phyloP scores from a whole-genome alignment of 1,140 invertebrate genomes.

The Euwallacea similis region DNA sequence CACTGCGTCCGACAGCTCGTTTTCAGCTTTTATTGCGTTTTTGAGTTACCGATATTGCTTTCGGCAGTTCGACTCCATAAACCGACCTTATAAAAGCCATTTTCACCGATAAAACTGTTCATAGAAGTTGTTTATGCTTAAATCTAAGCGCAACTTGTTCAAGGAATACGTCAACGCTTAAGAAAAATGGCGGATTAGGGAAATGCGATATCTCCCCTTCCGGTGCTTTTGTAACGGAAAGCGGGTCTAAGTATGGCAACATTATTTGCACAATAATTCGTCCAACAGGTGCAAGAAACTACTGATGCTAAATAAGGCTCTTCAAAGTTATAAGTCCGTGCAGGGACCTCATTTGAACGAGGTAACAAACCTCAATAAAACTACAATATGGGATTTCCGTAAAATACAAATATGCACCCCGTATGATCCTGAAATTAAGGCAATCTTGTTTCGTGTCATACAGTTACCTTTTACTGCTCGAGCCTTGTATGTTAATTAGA shows the following conservation, averaged over 20 bases:
- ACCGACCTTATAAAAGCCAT: slow-evolving; percentile 7
- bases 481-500: background rate
- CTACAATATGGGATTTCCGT: too few relatives aligned
- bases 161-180: background rate
- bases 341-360: too few relatives aligned
- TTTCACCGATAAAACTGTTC: slow-evolving; percentile 12
- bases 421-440: too few relatives aligned
- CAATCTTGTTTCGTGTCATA: too few relatives aligned
- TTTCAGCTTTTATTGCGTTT: slow-evolving; percentile 10
- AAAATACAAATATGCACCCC: too few relatives aligned
- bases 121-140: slow-evolving; percentile 5
- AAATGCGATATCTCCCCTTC: background rate
- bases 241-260: too few relatives aligned
- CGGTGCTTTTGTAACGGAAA: background rate
- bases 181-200: slow-evolving; percentile 3
- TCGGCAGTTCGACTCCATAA: slow-evolving; percentile 16
- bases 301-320: too few relatives aligned
- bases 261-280: too few relatives aligned
- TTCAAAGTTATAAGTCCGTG: too few relatives aligned
- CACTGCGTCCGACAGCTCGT: slow-evolving; percentile 4
- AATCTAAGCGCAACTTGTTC: background rate
- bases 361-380: too few relatives aligned
- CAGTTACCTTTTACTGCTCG: too few relatives aligned
- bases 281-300: too few relatives aligned
- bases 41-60: slow-evolving; percentile 24